Evolutionary conservation across 2,888 invertebrate genomes (phyloP).

Genomic region (Aphidius colemani): DNA sequence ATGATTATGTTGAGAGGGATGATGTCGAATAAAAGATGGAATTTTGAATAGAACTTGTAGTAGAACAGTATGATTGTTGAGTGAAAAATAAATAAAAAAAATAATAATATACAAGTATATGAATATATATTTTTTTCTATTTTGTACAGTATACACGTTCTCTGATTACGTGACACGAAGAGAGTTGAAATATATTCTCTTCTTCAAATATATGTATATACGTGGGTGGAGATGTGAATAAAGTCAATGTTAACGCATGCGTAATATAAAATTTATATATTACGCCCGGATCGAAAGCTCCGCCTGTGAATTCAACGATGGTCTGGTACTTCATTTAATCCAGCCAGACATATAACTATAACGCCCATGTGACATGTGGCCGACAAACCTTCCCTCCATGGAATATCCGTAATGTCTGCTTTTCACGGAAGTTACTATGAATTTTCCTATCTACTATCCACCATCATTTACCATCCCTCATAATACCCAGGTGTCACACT

Average conservation of each 20-base stretch:
- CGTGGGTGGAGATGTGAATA: slow-evolving; percentile 31
- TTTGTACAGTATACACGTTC: slow-evolving; percentile 35
- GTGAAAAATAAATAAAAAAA: slow-evolving; percentile 27
- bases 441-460: slow-evolving; percentile 6
- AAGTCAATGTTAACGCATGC: slow-evolving; percentile 31
- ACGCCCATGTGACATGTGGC: slow-evolving; percentile 51
- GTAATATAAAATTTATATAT: slow-evolving; percentile 27
- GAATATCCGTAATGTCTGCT: neutral
- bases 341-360: slow-evolving; percentile 34
- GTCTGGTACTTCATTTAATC: slow-evolving; percentile 52
- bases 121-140: slow-evolving; percentile 27
- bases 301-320: slow-evolving; percentile 43
- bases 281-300: slow-evolving; percentile 50
- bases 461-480: slow-evolving; percentile 8
- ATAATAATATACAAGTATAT: slow-evolving; percentile 20
- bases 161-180: slow-evolving; percentile 38
- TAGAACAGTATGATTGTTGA: slow-evolving; percentile 8
- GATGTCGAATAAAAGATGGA: no score
- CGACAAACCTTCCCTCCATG: slow-evolving; percentile 28
- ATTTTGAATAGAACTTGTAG: slow-evolving; percentile 12
- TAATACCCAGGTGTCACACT: slow-evolving; percentile 4
- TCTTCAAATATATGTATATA: slow-evolving; percentile 4
- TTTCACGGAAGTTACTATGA: slow-evolving; percentile 26
- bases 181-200: slow-evolving; percentile 38
- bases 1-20: no score